These are phyloP conservation scores for Panthera tigris DNA, from an alignment of 2,113 vertebrate species.

Conservation along the genomic window DNA sequence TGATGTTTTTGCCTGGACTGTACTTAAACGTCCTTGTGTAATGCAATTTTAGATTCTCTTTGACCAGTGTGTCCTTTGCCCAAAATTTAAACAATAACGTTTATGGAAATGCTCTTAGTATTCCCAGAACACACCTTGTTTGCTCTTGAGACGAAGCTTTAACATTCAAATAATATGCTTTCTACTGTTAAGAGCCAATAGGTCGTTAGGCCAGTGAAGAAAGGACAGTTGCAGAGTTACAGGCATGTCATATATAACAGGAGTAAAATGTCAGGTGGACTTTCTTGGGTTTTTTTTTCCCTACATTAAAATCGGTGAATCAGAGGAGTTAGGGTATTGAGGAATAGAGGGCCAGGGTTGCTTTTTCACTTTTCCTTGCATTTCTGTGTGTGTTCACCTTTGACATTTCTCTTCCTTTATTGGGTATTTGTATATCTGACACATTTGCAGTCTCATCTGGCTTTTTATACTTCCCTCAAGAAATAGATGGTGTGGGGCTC, in stretches of 20 bases:
- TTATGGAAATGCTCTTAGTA: background rate
- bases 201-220: background rate
- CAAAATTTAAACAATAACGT: background rate
- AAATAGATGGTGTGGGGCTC: background rate
- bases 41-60: background rate
- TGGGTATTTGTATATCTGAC: background rate
- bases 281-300: background rate
- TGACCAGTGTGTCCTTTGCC: background rate
- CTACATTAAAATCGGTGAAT: too few relatives aligned
- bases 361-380: background rate
- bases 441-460: background rate
- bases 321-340: background rate
- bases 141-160: background rate
- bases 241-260: background rate
- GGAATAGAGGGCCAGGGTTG: background rate
- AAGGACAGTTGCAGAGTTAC: background rate
- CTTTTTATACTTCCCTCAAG: background rate
- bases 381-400: background rate
- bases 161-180: background rate
- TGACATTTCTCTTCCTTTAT: background rate
- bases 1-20: background rate
- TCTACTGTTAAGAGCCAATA: background rate
- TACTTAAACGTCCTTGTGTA: background rate
- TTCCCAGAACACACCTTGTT: background rate
- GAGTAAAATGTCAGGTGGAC: background rate